Conservation (phyloP, 2,113 vertebrate species). For the Vulpes ferrilata region DNA sequence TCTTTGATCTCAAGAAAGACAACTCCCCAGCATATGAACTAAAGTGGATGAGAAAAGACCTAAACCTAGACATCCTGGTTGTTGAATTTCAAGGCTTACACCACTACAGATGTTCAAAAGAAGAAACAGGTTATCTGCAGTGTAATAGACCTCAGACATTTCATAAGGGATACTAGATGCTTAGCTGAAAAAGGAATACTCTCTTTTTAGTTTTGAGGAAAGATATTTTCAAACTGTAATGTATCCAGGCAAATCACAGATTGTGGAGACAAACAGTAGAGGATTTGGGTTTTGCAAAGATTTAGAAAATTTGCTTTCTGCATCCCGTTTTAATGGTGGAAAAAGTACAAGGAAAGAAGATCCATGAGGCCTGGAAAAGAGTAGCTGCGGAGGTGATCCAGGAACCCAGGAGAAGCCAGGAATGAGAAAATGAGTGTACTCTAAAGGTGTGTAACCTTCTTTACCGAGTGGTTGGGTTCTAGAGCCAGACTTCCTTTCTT, state of each 20-base stretch:
- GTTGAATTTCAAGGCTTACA: background rate
- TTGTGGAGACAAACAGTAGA: background rate
- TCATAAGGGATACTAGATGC: background rate
- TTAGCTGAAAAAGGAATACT: background rate
- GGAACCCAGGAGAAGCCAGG: background rate
- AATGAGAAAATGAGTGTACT: background rate
- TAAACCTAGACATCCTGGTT: background rate
- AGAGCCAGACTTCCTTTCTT: background rate
- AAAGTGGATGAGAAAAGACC: background rate
- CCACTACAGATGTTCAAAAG: background rate
- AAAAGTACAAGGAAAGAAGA: background rate
- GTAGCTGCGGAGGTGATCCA: background rate
- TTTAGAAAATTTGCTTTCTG: background rate
- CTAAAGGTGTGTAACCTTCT: background rate
- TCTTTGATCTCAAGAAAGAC: background rate
- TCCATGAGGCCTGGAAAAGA: background rate
- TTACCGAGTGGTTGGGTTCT: background rate
- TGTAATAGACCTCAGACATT: background rate
- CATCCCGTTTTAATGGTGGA: background rate
- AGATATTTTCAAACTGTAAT: slow-evolving; percentile 24
- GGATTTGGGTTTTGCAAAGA: background rate
- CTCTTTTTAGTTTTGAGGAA: slow-evolving; percentile 14
- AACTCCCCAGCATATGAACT: background rate
- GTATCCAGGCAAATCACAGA: background rate
- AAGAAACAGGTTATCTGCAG: background rate